Conservation (phyloP, 2,797 vertebrate genomes). For the Otolemur crassicaudatus region DNA sequence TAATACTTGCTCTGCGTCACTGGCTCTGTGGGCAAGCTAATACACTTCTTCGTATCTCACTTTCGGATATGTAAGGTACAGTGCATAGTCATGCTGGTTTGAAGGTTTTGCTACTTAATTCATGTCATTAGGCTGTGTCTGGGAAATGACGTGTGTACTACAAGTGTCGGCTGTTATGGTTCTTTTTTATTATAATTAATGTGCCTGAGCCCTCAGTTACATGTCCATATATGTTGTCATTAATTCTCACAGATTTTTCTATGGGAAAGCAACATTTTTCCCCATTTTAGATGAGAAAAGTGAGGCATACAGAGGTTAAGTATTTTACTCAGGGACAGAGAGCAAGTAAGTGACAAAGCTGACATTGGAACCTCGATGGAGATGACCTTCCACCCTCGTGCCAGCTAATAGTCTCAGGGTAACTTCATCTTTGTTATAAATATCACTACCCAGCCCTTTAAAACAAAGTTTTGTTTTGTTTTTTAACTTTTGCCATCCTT, state of each 20-base stretch:
- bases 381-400: neutral
- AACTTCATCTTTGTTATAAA: neutral
- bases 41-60: neutral
- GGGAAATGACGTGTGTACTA: neutral
- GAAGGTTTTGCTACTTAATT: neutral
- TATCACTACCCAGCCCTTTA: neutral
- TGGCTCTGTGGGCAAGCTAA: neutral
- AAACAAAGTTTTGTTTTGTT: neutral
- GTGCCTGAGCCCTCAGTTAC: too few relatives aligned
- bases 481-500: neutral
- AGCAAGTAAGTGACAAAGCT: neutral
- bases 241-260: neutral
- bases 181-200: neutral
- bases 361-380: neutral
- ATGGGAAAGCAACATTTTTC: neutral
- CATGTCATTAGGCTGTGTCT: neutral
- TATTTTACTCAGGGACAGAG: neutral
- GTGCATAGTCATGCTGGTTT: neutral
- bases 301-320: neutral
- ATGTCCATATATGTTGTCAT: neutral
- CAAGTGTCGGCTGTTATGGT: neutral
- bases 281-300: neutral
- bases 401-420: neutral
- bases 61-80: neutral
- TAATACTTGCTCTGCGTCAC: neutral